Percentiles rank a stretch among this genome's conserved stretches.
phyloP scores from a whole-genome alignment of 1,140 invertebrate genomes.

The honey bee (Apis mellifera) region Amel_HAv3.1 CM009936.2:5999001-5999500 shows the following conservation, averaged over 20 bases:
- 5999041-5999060: neutral
- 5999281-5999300: neutral
- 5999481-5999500: no score
- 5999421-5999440: neutral
- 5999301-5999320: conserved; percentile 19
- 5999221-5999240: neutral
- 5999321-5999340: neutral
- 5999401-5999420: neutral
- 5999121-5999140: neutral
- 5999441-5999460: neutral
- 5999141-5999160: neutral
- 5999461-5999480: no score
- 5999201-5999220: neutral
- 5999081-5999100: neutral
- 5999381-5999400: neutral
- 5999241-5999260: conserved; percentile 6
- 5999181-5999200: neutral
- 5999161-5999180: neutral
- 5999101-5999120: conserved; percentile 7
- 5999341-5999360: conserved; percentile 1
- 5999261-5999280: neutral
- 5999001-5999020: conserved; percentile 22
- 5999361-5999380: neutral
- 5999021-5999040: neutral
- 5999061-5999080: neutral